These are phyloP conservation scores for Pagetopsis macropterus DNA, from an alignment of 2,797 vertebrate species.

Conservation along the genomic window DNA sequence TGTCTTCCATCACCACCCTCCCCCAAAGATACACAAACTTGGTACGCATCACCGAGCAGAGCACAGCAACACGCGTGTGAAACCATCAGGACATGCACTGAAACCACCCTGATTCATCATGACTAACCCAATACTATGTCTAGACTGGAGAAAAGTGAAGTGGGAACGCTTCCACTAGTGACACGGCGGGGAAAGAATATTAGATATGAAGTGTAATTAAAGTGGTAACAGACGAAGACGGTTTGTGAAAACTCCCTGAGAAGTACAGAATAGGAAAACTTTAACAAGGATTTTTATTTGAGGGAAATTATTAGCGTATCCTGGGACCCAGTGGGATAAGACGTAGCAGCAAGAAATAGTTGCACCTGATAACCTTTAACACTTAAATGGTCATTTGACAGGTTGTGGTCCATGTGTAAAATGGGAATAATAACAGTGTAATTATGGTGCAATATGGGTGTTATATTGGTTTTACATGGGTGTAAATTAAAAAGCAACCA, in stretches of 20 bases:
- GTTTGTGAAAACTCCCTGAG: not conserved
- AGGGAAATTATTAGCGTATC: not conserved
- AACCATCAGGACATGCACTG: not conserved
- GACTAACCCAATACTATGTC: conserved; percentile 35
- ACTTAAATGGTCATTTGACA: too few relatives aligned
- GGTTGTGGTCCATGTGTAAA: too few relatives aligned
- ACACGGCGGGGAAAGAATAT: not conserved
- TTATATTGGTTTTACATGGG: too few relatives aligned
- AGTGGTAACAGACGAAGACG: not conserved
- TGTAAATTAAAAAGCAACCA: too few relatives aligned
- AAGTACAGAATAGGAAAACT: not conserved
- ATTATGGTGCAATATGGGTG: too few relatives aligned
- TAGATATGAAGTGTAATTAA: not conserved
- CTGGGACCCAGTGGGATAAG: not conserved
- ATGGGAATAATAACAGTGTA: too few relatives aligned
- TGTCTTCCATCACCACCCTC: conserved; percentile 32
- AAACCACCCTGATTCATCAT: not conserved
- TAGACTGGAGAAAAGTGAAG: not conserved
- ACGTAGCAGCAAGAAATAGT: not conserved
- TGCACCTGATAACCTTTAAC: not conserved
- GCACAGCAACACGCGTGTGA: not conserved
- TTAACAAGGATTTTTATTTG: not conserved
- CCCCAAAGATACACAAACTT: conserved; percentile 8
- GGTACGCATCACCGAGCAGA: not conserved
- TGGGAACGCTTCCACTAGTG: not conserved